Base-by-base conservation (phyloP, 2,888 invertebrate genomes). In the Bugula neritina region DNA sequence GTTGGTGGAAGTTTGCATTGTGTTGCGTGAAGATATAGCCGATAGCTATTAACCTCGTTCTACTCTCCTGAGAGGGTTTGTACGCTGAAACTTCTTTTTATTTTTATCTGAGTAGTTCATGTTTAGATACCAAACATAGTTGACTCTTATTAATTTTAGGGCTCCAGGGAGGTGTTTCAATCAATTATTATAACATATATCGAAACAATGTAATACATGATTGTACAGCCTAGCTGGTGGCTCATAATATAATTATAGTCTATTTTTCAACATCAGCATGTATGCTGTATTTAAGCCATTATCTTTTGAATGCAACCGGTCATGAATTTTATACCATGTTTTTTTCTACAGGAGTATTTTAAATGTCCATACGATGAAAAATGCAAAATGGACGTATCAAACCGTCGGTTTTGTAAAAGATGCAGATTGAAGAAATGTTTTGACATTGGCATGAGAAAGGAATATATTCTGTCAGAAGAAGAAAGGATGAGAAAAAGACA, bases 381-480 rank as follows among this genome's bases (percentile, higher is more conserved):
- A 79, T 98, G 98, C 84, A 91, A 91, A 77, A 94, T 98, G 76
- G 95, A 94, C 35, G 89, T 92, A 0, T 90, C 96, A 0, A 97
- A 97, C 0, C 86, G 98, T 69, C 88, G 97, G 34, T 98, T 98
- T 83, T 98, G 98, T 84, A 98, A 98, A 82, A 92, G 93, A 87
- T 98, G 98, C 84, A 90, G 98, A 0, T 86, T 98, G 73, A 91
- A 92, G 80, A 98, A 97, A 83, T 98, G 98, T 82, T 90, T 97
- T 76, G 87, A 89, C 74, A 92, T 97, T 74, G 98, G 98, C 0
- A 98, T 98, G 98, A 91, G 94, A 76, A 96, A 96, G 80, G 97
- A 97, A 80, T 93, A 94, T 82, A 98, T 98, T 23, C 92, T 98
- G 90, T 93, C 96, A 0, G 97, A 97, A 72, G 93, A 96, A 79